These are phyloP conservation scores for Trissolcus basalis DNA, from an alignment of 1,140 invertebrate species.

Conservation along the genomic window DNA sequence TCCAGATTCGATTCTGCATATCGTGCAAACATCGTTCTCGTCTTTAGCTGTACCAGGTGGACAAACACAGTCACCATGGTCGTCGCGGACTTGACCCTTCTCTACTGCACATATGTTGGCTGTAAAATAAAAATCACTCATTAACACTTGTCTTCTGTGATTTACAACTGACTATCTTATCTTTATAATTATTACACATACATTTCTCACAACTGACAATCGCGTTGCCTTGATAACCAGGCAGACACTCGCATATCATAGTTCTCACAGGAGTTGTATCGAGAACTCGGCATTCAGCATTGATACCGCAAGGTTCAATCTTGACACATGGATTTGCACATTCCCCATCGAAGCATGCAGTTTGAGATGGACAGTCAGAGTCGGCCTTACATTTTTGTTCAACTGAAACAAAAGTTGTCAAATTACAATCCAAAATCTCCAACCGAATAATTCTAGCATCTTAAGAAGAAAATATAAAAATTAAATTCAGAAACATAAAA, in stretches of 20 bases:
- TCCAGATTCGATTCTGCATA: constrained; percentile 83
- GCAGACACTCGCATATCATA: constrained; percentile 92
- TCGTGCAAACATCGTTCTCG: constrained; percentile 84
- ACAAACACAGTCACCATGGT: constrained; percentile 84
- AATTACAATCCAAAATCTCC: neutral
- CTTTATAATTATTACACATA: constrained; percentile 55
- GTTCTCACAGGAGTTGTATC: constrained; percentile 89
- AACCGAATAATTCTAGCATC: neutral
- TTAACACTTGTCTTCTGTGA: neutral
- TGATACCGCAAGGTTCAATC: constrained; percentile 87
- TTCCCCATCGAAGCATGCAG: constrained; percentile 86
- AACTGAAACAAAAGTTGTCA: constrained; percentile 58
- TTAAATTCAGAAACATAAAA: constrained; percentile 9
- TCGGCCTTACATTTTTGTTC: constrained; percentile 84
- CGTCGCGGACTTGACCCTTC: constrained; percentile 83
- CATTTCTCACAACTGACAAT: constrained; percentile 85
- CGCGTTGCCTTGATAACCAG: constrained; percentile 89
- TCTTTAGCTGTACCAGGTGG: constrained; percentile 86
- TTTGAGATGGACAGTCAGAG: constrained; percentile 87
- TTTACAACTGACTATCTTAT: neutral
- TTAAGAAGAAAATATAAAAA: constrained; percentile 2
- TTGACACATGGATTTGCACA: constrained; percentile 90
- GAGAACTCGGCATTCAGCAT: constrained; percentile 86
- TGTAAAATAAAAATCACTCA: constrained; percentile 62
- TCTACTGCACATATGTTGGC: constrained; percentile 81